These are phyloP conservation scores for Hirtodrosophila trivittata DNA, from an alignment of 2,888 invertebrate genomes.

Conservation along the genomic window DNA sequence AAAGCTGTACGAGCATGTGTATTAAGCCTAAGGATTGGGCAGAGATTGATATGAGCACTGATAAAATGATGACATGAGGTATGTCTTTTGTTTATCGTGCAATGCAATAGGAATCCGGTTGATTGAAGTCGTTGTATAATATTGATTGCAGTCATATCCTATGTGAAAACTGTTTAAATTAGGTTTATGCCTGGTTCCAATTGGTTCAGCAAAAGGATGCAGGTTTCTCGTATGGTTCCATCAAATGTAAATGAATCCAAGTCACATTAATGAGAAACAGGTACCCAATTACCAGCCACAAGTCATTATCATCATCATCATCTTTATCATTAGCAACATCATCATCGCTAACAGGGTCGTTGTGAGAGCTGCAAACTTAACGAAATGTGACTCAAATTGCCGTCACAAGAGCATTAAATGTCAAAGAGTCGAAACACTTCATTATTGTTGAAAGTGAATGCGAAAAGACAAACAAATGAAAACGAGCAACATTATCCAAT, in stretches of 20 bases:
- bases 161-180: too few species aligned
- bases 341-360: not conserved
- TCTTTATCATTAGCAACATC: not conserved
- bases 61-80: slow-evolving; percentile 20
- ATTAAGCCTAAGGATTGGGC: slow-evolving; percentile 39
- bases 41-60: slow-evolving; percentile 37
- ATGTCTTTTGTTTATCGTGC: not conserved
- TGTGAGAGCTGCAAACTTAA: slow-evolving; percentile 10
- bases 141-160: too few species aligned
- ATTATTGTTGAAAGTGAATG: slow-evolving; percentile 37
- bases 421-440: slow-evolving; percentile 45
- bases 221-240: too few species aligned
- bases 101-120: too few species aligned
- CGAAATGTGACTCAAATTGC: slow-evolving; percentile 31
- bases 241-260: not conserved
- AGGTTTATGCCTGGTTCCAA: too few species aligned
- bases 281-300: slow-evolving; percentile 19
- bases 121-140: too few species aligned
- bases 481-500: not conserved
- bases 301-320: slow-evolving; percentile 9
- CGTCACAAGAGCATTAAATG: slow-evolving; percentile 48
- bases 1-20: slow-evolving; percentile 28
- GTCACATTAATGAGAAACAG: slow-evolving; percentile 5
- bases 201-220: too few species aligned
- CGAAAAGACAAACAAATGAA: slow-evolving; percentile 13